Evolutionary conservation across 2,888 invertebrate species (phyloP), one percentile per base, ranked within the genome.

Genomic region (Drosophila helvetica): DNA sequence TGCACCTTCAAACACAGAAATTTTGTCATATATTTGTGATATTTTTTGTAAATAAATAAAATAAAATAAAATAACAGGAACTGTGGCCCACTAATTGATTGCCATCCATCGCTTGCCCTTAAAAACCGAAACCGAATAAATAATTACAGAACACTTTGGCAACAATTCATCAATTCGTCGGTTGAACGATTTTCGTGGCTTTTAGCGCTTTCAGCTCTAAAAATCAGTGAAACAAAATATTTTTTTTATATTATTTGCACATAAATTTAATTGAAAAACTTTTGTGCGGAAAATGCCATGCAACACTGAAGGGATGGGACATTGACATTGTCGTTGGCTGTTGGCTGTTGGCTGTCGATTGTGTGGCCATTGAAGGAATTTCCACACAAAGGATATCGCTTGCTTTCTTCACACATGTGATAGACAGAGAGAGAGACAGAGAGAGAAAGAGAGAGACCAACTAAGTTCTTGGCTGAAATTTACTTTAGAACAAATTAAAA

Each of bases 401-500:
- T 22, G 15, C 30, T 25, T 50, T 30, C 9, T 3, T 7, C 19
- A 68, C 78, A 80, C 80, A 74, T 80, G 80, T 77, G 77, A 71
- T 77, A 72, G 51, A 66, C 65, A 70, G 19, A 55, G 30, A 38
- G 18, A 30, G 64, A 54, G 47, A 54, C 17, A 69, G 18, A 27
- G 33, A 45, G 22, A 53, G n/a, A 7, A n/a, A n/a, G 38, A n/a
- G 22, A n/a, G 27, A 56, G 55, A 55, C 66, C 68, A 70, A 59
- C 83, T 78, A 77, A 86, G 79, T 79, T 78, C 74, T 71, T 52
- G 43, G 68, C 74, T 51, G 61, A 86, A 86, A 80, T 84, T 84
- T 82, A 81, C 81, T 86, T 84, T 80, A 68, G 76, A 80, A 81
- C 81, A 84, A 86, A 84, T 86, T 86, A 78, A 84, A 84, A 84